Base-by-base conservation (phyloP, 92 coral and sea anemone species). In the Palythoa grandis region DNA sequence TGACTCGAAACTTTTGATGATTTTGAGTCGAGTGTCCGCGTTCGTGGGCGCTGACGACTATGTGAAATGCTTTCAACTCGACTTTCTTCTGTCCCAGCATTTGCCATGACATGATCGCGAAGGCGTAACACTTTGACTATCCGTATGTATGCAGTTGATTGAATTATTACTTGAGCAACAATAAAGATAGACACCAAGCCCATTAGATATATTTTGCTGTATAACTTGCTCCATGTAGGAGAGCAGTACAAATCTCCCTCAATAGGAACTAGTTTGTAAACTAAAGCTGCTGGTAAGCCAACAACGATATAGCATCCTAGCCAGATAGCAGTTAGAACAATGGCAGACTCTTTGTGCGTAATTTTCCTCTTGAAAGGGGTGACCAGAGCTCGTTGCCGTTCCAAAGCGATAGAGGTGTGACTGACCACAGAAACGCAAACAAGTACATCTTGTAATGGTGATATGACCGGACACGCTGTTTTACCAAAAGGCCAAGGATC, bases 401-500 rank as follows among this genome's bases (percentile, higher is more conserved):
- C 91, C 88, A 79, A 88, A 19, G 91, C 88, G 74, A 88, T 88
- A 11, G 77, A 52, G 15, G 91, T 72, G 52, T 88, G 91, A 16
- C 83, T 88, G 16, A 83, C 84, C 22, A 83, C 88, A 13, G 91
- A 88, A 48, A 88, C 84, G n/a, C 91, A 88, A 2, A 83, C 78
- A 9, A 83, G 76, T 10, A 82, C 87, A 83, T 88, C 91, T 25
- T 88, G 87, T 61, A 88, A 54, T 2, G 91, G 90, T 14, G 79
- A 10, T 61, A 88, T 24, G 10, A 90, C 82, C 25, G 80, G 78
- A 35, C 95, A 92, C 11, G 90, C 48, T 60, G 87, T 89, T 6
- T 87, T 88, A 0, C 95, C 92, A 75, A 89, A 92, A 7, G 89
- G 84, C 92, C 95, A 89, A 60, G 90, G 87, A 12, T 17, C 56